Percentiles rank a stretch among this genome's conserved stretches.
phyloP scores from a whole-genome alignment of 2,113 vertebrate genomes.

The Microcebus ravelobensis region DNA sequence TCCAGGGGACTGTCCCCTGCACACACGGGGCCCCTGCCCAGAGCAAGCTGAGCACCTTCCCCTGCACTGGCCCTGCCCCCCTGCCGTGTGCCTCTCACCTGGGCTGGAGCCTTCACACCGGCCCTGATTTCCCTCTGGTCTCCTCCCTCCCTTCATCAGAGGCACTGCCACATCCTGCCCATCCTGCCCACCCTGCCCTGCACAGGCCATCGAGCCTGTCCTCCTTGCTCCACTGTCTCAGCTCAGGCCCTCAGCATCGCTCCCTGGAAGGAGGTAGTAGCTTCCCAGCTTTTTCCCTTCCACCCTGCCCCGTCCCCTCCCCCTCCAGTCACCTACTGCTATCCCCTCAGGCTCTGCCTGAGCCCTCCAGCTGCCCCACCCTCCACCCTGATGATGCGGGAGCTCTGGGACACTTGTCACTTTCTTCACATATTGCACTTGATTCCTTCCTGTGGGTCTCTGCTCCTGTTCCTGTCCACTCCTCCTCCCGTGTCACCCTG shows the following conservation, averaged over 20 bases:
- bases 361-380: neutral
- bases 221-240: too few species aligned
- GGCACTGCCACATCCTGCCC: too few species aligned
- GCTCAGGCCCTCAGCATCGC: neutral
- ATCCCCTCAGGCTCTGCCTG: neutral
- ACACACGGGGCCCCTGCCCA: neutral
- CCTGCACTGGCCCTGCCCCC: too few species aligned
- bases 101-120: accelerated
- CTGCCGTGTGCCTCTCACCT: neutral
- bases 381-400: too few species aligned
- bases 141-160: neutral
- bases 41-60: neutral
- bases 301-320: too few species aligned
- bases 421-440: too few species aligned
- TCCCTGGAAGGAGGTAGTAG: neutral
- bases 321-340: too few species aligned
- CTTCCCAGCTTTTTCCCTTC: neutral
- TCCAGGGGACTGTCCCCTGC: neutral
- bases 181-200: accelerated
- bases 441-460: neutral
- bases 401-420: accelerated
- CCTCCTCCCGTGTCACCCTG: too few species aligned
- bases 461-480: neutral
- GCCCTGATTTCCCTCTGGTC: neutral
- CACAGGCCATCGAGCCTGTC: neutral